Conservation (phyloP, 2,113 vertebrate genomes). For the Atlantisia rogersi region DNA sequence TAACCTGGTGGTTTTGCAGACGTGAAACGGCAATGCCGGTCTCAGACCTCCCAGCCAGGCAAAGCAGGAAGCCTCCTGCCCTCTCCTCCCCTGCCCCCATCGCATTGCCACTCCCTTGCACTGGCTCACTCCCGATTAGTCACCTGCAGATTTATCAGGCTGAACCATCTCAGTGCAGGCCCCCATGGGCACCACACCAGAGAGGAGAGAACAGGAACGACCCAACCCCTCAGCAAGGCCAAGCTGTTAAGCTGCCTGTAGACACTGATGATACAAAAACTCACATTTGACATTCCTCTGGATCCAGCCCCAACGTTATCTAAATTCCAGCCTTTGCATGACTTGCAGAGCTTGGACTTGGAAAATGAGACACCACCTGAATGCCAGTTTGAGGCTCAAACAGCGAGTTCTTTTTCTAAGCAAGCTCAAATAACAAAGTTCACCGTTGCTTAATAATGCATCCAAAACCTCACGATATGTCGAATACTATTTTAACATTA, state of each 20-base stretch:
- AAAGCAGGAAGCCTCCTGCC: neutral
- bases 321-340: neutral
- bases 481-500: neutral
- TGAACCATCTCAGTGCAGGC: neutral
- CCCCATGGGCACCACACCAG: neutral
- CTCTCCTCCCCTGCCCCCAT: neutral
- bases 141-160: neutral
- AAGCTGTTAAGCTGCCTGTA: neutral
- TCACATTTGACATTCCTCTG: neutral
- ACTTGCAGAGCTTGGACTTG: neutral
- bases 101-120: neutral
- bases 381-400: neutral
- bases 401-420: neutral
- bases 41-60: neutral
- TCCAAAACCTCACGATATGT: neutral
- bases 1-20: neutral
- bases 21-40: rapidly evolving
- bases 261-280: neutral
- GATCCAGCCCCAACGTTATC: neutral
- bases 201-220: neutral
- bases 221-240: neutral
- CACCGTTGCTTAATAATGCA: neutral
- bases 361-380: neutral
- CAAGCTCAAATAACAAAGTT: neutral
- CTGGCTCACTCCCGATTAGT: neutral